phyloP scores from a whole-genome alignment of 2,888 invertebrate genomes.

The Netelia melanura region DNA sequence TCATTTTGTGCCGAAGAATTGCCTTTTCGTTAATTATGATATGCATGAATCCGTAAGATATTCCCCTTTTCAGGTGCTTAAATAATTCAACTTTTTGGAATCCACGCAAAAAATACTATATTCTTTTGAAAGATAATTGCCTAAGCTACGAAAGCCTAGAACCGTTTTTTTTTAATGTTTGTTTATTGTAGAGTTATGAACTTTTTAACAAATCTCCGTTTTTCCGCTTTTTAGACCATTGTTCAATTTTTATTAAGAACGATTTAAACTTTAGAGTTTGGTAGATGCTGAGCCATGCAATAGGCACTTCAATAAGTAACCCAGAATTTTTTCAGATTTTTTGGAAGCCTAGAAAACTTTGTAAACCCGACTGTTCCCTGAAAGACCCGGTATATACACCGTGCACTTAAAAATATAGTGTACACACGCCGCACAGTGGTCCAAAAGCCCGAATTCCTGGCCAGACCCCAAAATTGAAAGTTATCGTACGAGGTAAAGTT shows the following conservation, averaged over 20 bases:
- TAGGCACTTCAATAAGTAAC: slow-evolving; percentile 5
- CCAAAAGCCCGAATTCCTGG: no score
- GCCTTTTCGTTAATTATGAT: slow-evolving; percentile 45
- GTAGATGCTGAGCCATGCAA: slow-evolving; percentile 43
- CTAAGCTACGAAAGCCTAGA: slow-evolving; percentile 48
- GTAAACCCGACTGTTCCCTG: no score
- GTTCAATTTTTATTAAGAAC: slow-evolving; percentile 23
- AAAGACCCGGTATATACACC: no score
- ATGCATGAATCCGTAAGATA: slow-evolving; percentile 49
- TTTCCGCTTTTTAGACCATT: slow-evolving; percentile 33
- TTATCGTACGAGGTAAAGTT: no score
- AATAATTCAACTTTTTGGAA: slow-evolving; percentile 59
- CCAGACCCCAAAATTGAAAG: no score
- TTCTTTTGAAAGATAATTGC: slow-evolving; percentile 55
- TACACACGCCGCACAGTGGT: no score
- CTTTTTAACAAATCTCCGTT: slow-evolving; percentile 48
- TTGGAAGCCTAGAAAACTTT: no score
- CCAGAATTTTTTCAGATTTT: no score
- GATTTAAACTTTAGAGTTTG: slow-evolving; percentile 39
- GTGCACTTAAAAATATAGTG: no score
- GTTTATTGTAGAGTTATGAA: slow-evolving; percentile 53
- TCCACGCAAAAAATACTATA: slow-evolving; percentile 52
- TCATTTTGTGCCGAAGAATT: slow-evolving; percentile 46
- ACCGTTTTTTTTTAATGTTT: slow-evolving; percentile 50
- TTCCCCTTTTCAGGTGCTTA: slow-evolving; percentile 57